A percentile compares a stretch with the other conserved stretches of the same genome.
These are phyloP conservation scores for Platysteira castanea DNA, from an alignment of 2,113 vertebrate species.

Conservation along the genomic window DNA sequence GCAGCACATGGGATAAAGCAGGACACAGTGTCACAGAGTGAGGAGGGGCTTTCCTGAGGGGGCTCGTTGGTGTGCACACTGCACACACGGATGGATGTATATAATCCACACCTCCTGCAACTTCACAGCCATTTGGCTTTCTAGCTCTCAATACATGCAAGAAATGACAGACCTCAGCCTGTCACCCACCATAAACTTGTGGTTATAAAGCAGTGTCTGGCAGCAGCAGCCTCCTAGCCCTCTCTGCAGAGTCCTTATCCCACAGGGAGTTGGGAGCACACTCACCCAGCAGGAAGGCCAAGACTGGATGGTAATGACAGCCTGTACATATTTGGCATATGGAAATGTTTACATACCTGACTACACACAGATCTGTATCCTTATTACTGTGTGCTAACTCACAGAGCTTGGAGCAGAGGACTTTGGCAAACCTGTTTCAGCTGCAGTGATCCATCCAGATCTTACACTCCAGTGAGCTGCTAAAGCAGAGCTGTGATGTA, in stretches of 20 bases:
- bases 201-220: not conserved
- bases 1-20: not conserved
- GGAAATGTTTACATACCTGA: not conserved
- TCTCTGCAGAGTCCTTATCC: not conserved
- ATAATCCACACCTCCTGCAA: not conserved
- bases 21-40: not conserved
- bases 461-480: not conserved
- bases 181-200: rapidly evolving
- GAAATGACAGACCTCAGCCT: not conserved
- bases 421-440: not conserved
- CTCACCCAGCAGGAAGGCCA: not conserved
- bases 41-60: not conserved
- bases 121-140: not conserved
- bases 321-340: not conserved
- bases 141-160: rapidly evolving
- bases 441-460: not conserved
- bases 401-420: not conserved
- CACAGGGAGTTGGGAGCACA: not conserved
- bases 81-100: rapidly evolving
- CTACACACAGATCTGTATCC: not conserved
- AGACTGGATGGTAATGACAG: not conserved
- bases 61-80: not conserved
- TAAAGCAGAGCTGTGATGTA: not conserved
- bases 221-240: not conserved
- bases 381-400: not conserved